Percentiles rank a stretch among this genome's conserved stretches.
Conservation (phyloP, 2,888 invertebrate genomes). For the Apodemia hepburni region DNA sequence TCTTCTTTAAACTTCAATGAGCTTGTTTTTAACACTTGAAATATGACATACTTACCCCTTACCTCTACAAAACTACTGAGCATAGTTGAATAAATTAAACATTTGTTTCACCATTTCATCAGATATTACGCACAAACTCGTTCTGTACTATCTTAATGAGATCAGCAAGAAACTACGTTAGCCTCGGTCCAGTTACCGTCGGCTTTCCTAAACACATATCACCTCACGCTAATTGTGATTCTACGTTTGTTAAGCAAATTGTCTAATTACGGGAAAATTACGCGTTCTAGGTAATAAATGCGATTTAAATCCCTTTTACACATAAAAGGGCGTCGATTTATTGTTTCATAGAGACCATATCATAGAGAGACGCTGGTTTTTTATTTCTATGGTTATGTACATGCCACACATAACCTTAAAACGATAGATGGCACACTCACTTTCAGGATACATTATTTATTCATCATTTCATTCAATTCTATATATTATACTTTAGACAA, state of each 20-base stretch:
- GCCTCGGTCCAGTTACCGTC: conserved; percentile 11
- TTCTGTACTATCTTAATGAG: conserved; percentile 4
- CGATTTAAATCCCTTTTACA: not conserved
- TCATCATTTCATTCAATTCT: no score
- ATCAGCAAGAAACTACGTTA: conserved; percentile 4
- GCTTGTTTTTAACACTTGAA: no score
- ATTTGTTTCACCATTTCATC: not conserved
- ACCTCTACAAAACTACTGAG: no score
- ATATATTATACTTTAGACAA: no score
- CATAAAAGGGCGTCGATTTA: not conserved
- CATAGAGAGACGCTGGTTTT: not conserved
- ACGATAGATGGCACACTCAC: no score
- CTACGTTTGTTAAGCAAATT: conserved; percentile 11
- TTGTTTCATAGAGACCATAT: not conserved
- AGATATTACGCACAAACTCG: not conserved
- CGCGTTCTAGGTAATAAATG: not conserved
- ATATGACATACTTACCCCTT: no score
- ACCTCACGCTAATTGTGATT: conserved; percentile 1
- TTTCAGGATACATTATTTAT: no score
- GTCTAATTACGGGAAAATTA: conserved; percentile 11
- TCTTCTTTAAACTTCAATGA: no score
- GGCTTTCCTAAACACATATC: conserved; percentile 12
- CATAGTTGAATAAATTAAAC: not conserved
- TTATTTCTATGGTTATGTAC: no score
- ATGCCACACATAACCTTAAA: no score